phyloP scores from a whole-genome alignment of 2,113 vertebrate species.

The Andinoacara biseriatus region DNA sequence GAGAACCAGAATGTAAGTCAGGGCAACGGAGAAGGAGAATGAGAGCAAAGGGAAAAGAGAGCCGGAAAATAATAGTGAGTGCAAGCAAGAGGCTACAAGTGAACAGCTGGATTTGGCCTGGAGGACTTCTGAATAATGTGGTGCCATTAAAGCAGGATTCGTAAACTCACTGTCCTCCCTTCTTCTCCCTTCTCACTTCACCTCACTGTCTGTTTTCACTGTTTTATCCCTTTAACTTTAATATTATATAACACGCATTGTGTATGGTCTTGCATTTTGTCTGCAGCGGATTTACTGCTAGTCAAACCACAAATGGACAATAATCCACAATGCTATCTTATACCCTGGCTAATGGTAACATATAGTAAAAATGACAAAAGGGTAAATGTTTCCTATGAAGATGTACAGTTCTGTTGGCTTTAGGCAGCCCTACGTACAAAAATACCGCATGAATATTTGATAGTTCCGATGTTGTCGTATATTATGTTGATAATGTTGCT shows the following conservation, averaged over 20 bases:
- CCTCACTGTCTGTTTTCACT: slow-evolving; percentile 27
- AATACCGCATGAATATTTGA: slow-evolving; percentile 72
- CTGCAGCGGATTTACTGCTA: slow-evolving; percentile 32
- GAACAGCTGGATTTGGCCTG: slow-evolving; percentile 69
- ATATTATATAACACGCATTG: slow-evolving; percentile 59
- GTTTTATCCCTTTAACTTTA: slow-evolving; percentile 62
- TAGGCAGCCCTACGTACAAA: slow-evolving; percentile 41
- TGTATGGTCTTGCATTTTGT: slow-evolving; percentile 41
- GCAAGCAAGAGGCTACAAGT: slow-evolving; percentile 27
- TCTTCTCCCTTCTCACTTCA: slow-evolving; percentile 25
- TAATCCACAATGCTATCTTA: slow-evolving; percentile 33
- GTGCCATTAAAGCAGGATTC: slow-evolving; percentile 66
- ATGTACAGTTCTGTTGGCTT: slow-evolving; percentile 45
- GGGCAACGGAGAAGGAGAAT: slow-evolving; percentile 26
- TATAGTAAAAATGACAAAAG: slow-evolving; percentile 62
- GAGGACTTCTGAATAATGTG: slow-evolving; percentile 73
- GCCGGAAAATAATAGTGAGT: slow-evolving; percentile 18
- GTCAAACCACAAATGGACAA: slow-evolving; percentile 58
- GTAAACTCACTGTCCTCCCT: slow-evolving; percentile 53
- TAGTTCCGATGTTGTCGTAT: slow-evolving; percentile 54
- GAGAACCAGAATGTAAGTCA: slow-evolving; percentile 28
- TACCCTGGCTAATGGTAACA: slow-evolving; percentile 9
- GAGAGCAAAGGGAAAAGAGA: slow-evolving; percentile 45
- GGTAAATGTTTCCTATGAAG: slow-evolving; percentile 45
- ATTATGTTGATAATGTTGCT: slow-evolving; percentile 59